Base-by-base conservation (phyloP, 2,113 vertebrate species). In the Casuarius casuarius region DNA sequence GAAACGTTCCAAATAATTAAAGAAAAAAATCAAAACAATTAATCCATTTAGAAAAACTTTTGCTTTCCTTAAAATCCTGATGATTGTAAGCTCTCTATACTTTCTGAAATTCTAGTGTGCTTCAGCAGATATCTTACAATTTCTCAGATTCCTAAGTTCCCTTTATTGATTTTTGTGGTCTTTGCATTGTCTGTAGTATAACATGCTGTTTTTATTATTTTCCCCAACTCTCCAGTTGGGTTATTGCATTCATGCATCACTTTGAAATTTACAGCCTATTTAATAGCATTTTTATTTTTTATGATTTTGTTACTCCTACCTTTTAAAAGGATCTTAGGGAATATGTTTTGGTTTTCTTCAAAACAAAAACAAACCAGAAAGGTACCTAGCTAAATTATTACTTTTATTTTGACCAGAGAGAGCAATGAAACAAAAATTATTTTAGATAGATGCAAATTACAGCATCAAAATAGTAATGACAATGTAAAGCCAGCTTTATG, bases 201-300 rank as follows among this genome's bases (percentile, higher is more conserved):
- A 51, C 63, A 71, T 29, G 14, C 25, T n/a, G 40, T 3, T 92
- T 94, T 97, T 96, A 92, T 97, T 97, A 95, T 95, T 97, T 98
- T 96, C 87, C 96, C 86, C 68, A 95, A 31, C 63, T 95, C 84
- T 97, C 59, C 48, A 81, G 85, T 29, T 90, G 78, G 88, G 61
- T 97, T 98, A 97, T 94, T 98, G 67, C 78, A 82, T 96, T 97
- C 85, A 94, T 77, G 56, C 79, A 96, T 97, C 96, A 96, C 94
- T 97, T 97, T 96, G 85, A 97, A 98, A 98, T 98, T 98, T 98
- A 97, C 74, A 76, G 84, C 33, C 85, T 96, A 92, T 95, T 98
- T 98, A 98, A 97, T 84, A 96, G 72, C 44, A 96, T 95, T 97
- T 98, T 97, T 98, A 95, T 97, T 98, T 98, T 97, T 97, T 97